phyloP scores from a whole-genome alignment of 2,888 invertebrate genomes.

The Thecocarcelia acutangulata region DNA sequence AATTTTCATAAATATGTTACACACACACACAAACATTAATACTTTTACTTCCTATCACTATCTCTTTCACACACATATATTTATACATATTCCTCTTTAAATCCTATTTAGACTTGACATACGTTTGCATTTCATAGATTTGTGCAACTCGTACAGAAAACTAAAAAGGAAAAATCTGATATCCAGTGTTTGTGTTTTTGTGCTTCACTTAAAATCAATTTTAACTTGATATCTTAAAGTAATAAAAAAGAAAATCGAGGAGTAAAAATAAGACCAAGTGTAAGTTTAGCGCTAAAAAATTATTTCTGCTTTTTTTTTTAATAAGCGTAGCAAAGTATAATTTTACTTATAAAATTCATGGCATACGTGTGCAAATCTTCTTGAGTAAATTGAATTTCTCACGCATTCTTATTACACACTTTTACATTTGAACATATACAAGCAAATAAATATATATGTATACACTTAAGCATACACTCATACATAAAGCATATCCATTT shows the following conservation, averaged over 20 bases:
- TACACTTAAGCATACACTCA: constrained; percentile 39
- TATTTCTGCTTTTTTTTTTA: constrained; percentile 15
- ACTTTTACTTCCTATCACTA: constrained; percentile 1
- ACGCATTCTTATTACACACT: constrained; percentile 62
- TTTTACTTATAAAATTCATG: constrained; percentile 65
- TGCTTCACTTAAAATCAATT: constrained; percentile 60
- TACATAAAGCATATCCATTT: constrained; percentile 64
- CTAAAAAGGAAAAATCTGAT: constrained; percentile 10
- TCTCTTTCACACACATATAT: not conserved
- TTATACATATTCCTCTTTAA: constrained; percentile 49
- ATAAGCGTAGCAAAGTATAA: constrained; percentile 47
- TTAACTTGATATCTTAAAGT: constrained; percentile 33
- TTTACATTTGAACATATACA: constrained; percentile 22
- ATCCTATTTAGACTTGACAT: constrained; percentile 61
- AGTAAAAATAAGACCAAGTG: constrained; percentile 14
- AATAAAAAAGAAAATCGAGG: not conserved
- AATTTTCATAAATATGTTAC: no score
- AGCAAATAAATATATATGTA: not conserved
- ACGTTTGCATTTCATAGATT: constrained; percentile 46
- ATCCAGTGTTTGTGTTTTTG: constrained; percentile 17
- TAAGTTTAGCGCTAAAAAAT: constrained; percentile 4
- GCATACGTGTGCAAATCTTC: constrained; percentile 69
- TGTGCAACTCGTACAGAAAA: not conserved
- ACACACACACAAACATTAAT: not conserved
- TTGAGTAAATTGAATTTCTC: constrained; percentile 69